Evolutionary conservation across 35 echinoderm and acorn worm genomes (phyloP), one percentile per base, ranked within the genome.

Genomic region (Apostichopus japonicus): DNA sequence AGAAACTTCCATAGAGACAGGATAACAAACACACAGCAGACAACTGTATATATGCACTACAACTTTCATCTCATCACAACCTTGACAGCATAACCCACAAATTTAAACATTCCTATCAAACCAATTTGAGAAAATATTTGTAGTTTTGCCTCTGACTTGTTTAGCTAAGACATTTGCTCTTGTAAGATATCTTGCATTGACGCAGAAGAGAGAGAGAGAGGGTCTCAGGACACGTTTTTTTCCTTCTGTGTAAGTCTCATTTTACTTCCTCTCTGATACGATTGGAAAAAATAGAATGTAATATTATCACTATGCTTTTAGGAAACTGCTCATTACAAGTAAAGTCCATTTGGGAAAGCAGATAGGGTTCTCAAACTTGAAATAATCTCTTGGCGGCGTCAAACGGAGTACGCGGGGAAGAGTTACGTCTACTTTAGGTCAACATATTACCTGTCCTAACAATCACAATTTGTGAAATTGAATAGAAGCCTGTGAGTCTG

Each of bases 381-480:
- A 75, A 75, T 75, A 23, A 75, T 75, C 71, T 75, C 63, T 21
- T 0, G n/a, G 21, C n/a, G 71, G 3, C 71, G 16, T 75, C 70
- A 75, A 75, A 19, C 71, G 7, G 21, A 75, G 33, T 44, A 44
- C 33, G 33, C 33, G 33, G 33, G 33, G 33, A 44, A 44, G 16
- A 23, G 17, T 75, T 19, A 75, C 71, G n/a, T 75, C 71, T 75
- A 75, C 71, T 75, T 19, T 75, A 75, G 71, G 21, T 75, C 17
- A 75, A 75, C 71, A 75, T 21, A 57, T 5, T 57, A 75, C 71
- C 71, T 75, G 21, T 75, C 17, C 15, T 21, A 75, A 75, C 71
- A 75, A 75, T 21, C n/a, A 19, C 71, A 75, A 75, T 75, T 75
- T 75, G 71, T 75, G 71, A 75, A 75, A 75, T 75, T 75, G 71